Percentiles rank a stretch among this genome's conserved stretches.
phyloP scores from a whole-genome alignment of 1,140 invertebrate genomes.

The Pinna nobilis region DNA sequence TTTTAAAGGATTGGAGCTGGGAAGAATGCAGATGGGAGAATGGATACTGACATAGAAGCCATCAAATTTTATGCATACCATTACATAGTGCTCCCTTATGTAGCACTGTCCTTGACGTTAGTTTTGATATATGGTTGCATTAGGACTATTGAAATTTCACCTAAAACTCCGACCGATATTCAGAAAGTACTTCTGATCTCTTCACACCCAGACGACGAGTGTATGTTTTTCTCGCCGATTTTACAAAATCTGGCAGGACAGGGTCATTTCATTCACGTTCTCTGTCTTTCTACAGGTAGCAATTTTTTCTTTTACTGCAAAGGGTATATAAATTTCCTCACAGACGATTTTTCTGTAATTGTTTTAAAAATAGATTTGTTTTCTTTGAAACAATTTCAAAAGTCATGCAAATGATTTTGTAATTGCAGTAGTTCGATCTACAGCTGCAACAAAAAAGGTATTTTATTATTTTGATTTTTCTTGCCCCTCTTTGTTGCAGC shows the following conservation, averaged over 20 bases:
- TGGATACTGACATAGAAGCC: neutral
- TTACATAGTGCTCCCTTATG: neutral
- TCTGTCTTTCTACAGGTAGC: conserved; percentile 91
- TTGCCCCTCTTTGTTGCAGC: no score
- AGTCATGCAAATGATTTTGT: no score
- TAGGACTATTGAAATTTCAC: conserved; percentile 2
- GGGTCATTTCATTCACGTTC: conserved; percentile 82
- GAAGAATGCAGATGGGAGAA: neutral
- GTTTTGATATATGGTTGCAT: conserved; percentile 4
- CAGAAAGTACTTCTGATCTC: conserved; percentile 84
- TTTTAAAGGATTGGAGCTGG: no score
- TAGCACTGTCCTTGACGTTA: neutral
- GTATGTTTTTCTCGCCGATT: conserved; percentile 98
- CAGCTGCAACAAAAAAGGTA: no score
- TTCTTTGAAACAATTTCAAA: no score
- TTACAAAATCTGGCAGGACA: conserved; percentile 81
- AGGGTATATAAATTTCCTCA: neutral
- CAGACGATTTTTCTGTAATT: neutral
- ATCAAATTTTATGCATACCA: neutral
- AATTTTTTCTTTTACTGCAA: neutral
- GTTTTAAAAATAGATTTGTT: neutral
- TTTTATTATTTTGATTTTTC: no score
- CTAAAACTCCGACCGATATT: neutral
- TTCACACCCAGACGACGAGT: conserved; percentile 95
- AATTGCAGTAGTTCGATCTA: no score